Conservation (phyloP, 2,888 invertebrate species). For the Prosopocoilus inquinatus region DNA sequence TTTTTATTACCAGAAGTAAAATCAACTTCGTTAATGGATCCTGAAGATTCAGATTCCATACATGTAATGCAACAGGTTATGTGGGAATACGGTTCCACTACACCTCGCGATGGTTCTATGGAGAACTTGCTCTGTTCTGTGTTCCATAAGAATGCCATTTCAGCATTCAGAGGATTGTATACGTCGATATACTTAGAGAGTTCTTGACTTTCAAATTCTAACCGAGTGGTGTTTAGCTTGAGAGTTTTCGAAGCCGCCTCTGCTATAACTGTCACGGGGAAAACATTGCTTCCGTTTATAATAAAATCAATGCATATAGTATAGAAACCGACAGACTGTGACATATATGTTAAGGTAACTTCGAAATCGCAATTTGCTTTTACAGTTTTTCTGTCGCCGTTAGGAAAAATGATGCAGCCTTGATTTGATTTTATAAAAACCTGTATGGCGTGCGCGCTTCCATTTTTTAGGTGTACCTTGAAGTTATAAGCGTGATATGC, state of each 20-base stretch:
- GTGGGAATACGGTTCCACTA: neutral
- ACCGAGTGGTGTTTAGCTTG: slow-evolving; percentile 2
- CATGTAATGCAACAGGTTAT: slow-evolving; percentile 7
- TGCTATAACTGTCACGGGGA: slow-evolving; percentile 8
- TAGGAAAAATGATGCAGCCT: slow-evolving; percentile 3
- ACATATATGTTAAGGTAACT: slow-evolving; percentile 2
- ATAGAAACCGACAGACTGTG: slow-evolving; percentile 9
- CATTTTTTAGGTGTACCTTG: slow-evolving; percentile 6
- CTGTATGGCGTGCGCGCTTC: neutral
- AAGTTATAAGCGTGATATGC: slow-evolving; percentile 2
- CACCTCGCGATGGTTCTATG: slow-evolving; percentile 4
- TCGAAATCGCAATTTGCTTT: neutral
- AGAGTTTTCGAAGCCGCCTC: slow-evolving; percentile 5
- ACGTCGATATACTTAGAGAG: slow-evolving; percentile 4
- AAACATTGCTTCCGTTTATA: slow-evolving; percentile 9
- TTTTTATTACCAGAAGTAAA: slow-evolving; percentile 7
- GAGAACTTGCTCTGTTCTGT: neutral
- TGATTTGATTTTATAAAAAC: slow-evolving; percentile 5
- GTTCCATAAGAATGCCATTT: slow-evolving; percentile 9
- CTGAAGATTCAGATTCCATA: neutral
- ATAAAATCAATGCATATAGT: slow-evolving; percentile 9
- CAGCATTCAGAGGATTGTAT: slow-evolving; percentile 6
- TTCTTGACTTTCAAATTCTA: slow-evolving; percentile 5
- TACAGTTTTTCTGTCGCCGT: slow-evolving; percentile 1
- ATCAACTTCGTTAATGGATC: slow-evolving; percentile 6